Evolutionary conservation across 1,140 invertebrate genomes (phyloP), one percentile per base, ranked within the genome.

Genomic region (Lucilia sericata): DNA sequence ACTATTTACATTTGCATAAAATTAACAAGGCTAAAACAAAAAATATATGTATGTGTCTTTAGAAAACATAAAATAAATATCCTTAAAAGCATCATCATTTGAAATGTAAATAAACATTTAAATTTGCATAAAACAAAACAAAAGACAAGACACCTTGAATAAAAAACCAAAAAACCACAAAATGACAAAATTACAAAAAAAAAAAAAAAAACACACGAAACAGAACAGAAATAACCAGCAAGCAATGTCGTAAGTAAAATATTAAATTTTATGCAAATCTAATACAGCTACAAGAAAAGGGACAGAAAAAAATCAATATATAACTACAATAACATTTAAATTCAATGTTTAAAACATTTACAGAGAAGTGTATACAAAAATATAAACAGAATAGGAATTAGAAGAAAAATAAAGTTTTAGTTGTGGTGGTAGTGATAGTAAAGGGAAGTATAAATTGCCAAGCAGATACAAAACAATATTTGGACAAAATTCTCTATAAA

Each of bases 31-130:
- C 36, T n/a, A n/a, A 36, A 36, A 8, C 36, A 36, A 36, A 36
- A 42, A 42, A 42, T 42, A 42, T 42, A 42, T 42, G 42, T 42
- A n/a, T n/a, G 42, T 42, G 7, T 42, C 25, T 42, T 42, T 10
- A 42, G 42, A 42, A 42, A 42, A 42, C 42, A 42, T 42, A 42
- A 42, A 42, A 42, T 42, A 42, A 42, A 42, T 10, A 42, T 42
- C 42, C 42, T 42, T 42, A 42, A 42, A 42, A 42, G 42, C 42
- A 42, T 42, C 42, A 42, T 60, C 55, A 60, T 60, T 60, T 60
- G 55, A 60, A 60, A 60, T 60, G 55, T 60, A 60, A 60, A 60
- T 60, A 60, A 60, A 60, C 55, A 60, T 60, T 60, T 60, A 60
- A 60, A 60, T 60, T 60, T 60, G n/a, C 55, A 60, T 60, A 60